Evolutionary conservation across 2,888 invertebrate species (phyloP), one percentile per base, ranked within the genome.

Genomic region (Cordylochernes scorpioides): DNA sequence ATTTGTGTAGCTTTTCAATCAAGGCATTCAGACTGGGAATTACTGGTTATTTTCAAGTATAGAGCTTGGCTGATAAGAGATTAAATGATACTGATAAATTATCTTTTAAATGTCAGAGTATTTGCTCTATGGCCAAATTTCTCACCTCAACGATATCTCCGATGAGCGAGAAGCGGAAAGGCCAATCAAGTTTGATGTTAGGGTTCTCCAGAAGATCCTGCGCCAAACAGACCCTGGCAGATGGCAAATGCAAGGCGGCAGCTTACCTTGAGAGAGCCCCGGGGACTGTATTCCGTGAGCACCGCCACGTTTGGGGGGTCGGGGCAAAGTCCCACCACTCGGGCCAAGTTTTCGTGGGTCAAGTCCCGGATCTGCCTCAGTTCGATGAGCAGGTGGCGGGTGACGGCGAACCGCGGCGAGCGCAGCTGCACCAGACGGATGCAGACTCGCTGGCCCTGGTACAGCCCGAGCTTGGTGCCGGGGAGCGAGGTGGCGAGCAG

Each of bases 241-340:
- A 28, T 25, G 9, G 16, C 8, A 18, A 8, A n/a, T 15, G 27
- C 5, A 15, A 5, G 12, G n/a, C 10, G n/a, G 13, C 5, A 18
- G 1, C 22, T 25, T 34, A 49, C 50, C 46, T 45, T 42, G 17
- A 82, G 53, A 17, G 74, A 77, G 29, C 80, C 82, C 42, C 75
- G 71, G 0, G 77, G 72, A 43, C 80, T 80, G 51, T 78, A 75
- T 50, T 82, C 82, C 0, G 72, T 77, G 9, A 82, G 59, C 30
- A 78, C 69, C 15, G 77, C 62, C 25, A 75, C 70, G 1, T 71
- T 65, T 2, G 65, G 64, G 0, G 60, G 55, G 48, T 78, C 78
- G 18, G 77, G 68, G 50, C 77, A 78, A 1, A 80, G 70, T n/a
- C 82, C 82, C 36, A 82, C 66, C 48, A 82, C 75, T 14, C 61